phyloP scores from a whole-genome alignment of 2,113 vertebrate species.

The Hylia prasina region DNA sequence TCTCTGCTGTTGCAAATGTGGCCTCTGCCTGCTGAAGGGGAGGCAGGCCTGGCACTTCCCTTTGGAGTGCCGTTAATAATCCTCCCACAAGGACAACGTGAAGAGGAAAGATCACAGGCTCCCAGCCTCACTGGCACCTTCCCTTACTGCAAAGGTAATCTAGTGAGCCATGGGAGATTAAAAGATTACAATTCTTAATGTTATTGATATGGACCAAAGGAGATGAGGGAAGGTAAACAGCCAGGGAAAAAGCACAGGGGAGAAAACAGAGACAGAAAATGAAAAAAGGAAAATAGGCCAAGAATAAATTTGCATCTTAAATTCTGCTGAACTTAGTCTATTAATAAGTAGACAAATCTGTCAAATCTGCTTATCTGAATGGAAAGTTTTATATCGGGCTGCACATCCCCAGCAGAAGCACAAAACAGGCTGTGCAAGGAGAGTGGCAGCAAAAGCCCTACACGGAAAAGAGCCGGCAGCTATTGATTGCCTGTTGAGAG shows the following conservation, averaged over 20 bases:
- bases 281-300: constrained; percentile 51
- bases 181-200: not conserved
- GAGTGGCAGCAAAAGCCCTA: not conserved
- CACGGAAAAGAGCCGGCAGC: fast-evolving
- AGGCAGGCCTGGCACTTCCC: not conserved
- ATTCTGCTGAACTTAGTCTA: constrained; percentile 32
- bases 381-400: not conserved
- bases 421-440: not conserved
- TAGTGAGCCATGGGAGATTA: not conserved
- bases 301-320: constrained; percentile 62
- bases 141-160: not conserved
- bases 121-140: not conserved
- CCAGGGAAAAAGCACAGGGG: not conserved
- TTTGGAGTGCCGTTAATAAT: not conserved
- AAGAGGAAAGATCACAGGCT: not conserved
- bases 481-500: not conserved
- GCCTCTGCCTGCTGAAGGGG: not conserved
- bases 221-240: not conserved
- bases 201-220: not conserved
- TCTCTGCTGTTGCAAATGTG: not conserved
- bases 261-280: not conserved
- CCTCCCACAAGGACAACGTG: not conserved
- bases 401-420: not conserved
- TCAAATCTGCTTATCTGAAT: constrained; percentile 30
- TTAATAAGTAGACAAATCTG: constrained; percentile 45